Base-by-base conservation (phyloP, 2,888 invertebrate genomes). In the Rhabditoides inermis region DNA sequence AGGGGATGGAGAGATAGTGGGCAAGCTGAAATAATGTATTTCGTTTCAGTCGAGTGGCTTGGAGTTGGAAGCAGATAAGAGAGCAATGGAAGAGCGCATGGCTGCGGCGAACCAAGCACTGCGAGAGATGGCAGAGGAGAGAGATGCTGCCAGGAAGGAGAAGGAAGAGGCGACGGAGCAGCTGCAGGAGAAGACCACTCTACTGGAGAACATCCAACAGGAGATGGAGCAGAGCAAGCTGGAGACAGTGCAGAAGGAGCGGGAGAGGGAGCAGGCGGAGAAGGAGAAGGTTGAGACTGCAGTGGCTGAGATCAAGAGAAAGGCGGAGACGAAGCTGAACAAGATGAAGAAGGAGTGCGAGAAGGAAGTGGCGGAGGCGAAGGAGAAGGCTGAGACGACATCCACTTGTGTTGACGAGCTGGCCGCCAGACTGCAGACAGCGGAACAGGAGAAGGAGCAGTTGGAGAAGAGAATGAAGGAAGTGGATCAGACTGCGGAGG, bases 301-400 rank as follows among this genome's bases (percentile, higher is more conserved):
- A 1, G 49, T 53, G 23, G 35, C 41, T 5, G 58, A 62, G 7
- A 23, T 55, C 49, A 53, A 58, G 22, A 7, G 36, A 20, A 60
- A 59, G 36, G 56, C 55, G 15, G 64, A 67, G 25, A 54, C 53
- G 37, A 53, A 56, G 25, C 41, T 60, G 18, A 49, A 49, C 20
- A 67, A 60, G 35, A 42, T 58, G 28, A 61, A 59, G 32, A 42
- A 55, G 36, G 51, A 50, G n/a, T 35, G 37, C 25, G 56, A 57
- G 27, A 45, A 49, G n/a, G 57, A 60, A 22, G 51, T 45, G 30
- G 37, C 53, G 15, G 47, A 51, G 2, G 49, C 51, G 15, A 56
- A 53, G 36, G 52, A 39, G 22, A 39, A 39, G 10, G 22, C n/a
- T 39, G 40, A 39, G 20, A 15, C 10, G 40, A 20, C 20, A 39